Evolutionary conservation across 2,797 vertebrate species (phyloP), one percentile per base, ranked within the genome.

Genomic region (Sylvilagus floridanus): DNA sequence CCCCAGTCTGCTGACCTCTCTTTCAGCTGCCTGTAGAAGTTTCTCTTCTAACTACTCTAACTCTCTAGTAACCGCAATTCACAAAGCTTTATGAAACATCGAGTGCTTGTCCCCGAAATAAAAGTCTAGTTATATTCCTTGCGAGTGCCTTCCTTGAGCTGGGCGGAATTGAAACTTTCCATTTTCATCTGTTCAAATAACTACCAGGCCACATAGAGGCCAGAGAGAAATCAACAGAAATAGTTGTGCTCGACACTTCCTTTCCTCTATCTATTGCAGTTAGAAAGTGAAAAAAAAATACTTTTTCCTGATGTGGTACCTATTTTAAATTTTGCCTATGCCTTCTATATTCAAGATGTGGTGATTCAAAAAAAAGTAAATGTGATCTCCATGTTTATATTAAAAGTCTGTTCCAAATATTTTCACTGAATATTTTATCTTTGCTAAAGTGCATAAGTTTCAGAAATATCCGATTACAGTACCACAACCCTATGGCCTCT

Each of bases 81-180:
- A 78, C 94, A 94, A 68, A 97, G 79, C 84, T 85, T 94, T 86
- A 84, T 91, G 91, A 88, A 94, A 77, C 77, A 68, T 79, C 89
- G 78, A 78, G 63, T 94, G 95, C 89, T 82, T 95, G 35, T 78
- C 63, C 63, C 63, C 73, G 60, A 87, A 95, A 87, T 89, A 66
- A 75, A 95, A 68, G 5, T 71, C 84, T 75, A 5, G 42, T 91
- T 95, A 21, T 9, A 54, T 90, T 88, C 87, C 87, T 62, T 69
- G 66, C 71, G 79, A 86, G 81, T 86, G 37, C 12, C 72, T 92
- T 91, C 52, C 60, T 50, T 94, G 71, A 73, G 35, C 68, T 62
- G 52, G 16, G 68, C 78, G 16, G 87, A 87, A 95, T 52, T 28
- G 83, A 96, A 95, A 57, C 47, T 65, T 95, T 83, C 72, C 21